Percentiles rank a stretch among this genome's conserved stretches.
Evolutionary conservation across 1,140 invertebrate species (phyloP).

Genomic region (Tribolium castaneum): DNA sequence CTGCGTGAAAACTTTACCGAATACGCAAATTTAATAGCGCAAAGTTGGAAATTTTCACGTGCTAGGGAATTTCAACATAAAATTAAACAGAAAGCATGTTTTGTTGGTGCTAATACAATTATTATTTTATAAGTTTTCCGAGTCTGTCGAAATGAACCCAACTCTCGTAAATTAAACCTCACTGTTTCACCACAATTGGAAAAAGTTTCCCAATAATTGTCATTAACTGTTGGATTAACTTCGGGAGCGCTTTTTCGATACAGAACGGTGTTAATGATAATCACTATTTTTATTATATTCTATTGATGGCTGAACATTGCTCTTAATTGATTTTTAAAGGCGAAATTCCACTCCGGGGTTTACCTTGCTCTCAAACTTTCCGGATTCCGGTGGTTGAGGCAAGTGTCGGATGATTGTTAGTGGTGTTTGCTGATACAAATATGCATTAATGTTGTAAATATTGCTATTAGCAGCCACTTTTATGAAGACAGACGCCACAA

Average conservation of each 20-base stretch:
- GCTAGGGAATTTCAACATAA: no score
- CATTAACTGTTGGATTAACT: background rate
- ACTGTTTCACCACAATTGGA: background rate
- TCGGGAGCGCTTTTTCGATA: background rate
- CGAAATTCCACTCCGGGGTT: background rate
- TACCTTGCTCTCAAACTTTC: background rate
- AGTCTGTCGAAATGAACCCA: background rate
- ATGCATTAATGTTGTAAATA: constrained; percentile 12
- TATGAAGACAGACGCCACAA: constrained; percentile 7
- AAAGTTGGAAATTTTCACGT: background rate
- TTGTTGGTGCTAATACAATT: background rate
- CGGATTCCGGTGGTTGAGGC: background rate
- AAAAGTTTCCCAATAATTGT: background rate
- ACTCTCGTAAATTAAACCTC: background rate
- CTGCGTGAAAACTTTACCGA: constrained; percentile 16
- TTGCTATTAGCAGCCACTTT: constrained; percentile 5
- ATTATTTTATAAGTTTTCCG: background rate
- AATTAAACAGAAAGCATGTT: no score
- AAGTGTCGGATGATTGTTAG: background rate
- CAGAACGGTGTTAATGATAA: background rate
- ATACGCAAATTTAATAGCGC: constrained; percentile 17
- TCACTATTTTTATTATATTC: background rate
- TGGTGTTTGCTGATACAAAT: background rate
- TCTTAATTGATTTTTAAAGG: no score
- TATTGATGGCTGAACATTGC: no score